Percentiles rank a stretch among this genome's conserved stretches.
Conservation (phyloP, 2,113 vertebrate species). For the Vulpes lagopus region DNA sequence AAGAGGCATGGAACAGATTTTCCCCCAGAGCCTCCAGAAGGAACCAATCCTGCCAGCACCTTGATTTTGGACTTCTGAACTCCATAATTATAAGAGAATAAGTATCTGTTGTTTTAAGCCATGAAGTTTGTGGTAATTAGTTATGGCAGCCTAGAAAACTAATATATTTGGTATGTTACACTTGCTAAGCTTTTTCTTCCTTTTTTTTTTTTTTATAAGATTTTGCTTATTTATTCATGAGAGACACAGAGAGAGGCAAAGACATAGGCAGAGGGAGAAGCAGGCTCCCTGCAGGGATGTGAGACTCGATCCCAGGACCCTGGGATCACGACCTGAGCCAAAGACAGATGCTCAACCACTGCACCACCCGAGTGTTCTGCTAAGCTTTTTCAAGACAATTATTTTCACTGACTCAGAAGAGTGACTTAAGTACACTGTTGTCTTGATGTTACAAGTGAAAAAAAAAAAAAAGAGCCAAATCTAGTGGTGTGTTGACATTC, state of each 20-base stretch:
- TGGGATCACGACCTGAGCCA: too few relatives aligned
- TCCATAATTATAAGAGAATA: not conserved
- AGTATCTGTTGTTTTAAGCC: not conserved
- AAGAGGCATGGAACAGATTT: not conserved
- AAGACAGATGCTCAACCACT: too few relatives aligned
- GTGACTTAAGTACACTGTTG: not conserved
- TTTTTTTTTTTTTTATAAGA: too few relatives aligned
- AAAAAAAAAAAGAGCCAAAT: not conserved
- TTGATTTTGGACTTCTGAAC: not conserved
- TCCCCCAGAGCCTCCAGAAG: not conserved
- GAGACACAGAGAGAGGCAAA: too few relatives aligned
- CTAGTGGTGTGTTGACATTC: not conserved
- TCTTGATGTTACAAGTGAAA: not conserved
- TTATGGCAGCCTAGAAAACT: not conserved
- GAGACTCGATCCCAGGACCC: too few relatives aligned
- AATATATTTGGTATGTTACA: not conserved
- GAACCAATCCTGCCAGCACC: not conserved
- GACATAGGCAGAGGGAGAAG: too few relatives aligned
- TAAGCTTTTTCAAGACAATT: not conserved
- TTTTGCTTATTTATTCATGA: too few relatives aligned
- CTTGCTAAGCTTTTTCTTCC: not conserved
- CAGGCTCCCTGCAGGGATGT: too few relatives aligned
- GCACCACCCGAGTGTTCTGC: too few relatives aligned
- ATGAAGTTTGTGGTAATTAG: not conserved
- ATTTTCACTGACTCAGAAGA: not conserved